Percentiles rank a stretch among this genome's conserved stretches.
Evolutionary conservation across 2,888 invertebrate species (phyloP).

Genomic region (Muschampia plurimacula): DNA sequence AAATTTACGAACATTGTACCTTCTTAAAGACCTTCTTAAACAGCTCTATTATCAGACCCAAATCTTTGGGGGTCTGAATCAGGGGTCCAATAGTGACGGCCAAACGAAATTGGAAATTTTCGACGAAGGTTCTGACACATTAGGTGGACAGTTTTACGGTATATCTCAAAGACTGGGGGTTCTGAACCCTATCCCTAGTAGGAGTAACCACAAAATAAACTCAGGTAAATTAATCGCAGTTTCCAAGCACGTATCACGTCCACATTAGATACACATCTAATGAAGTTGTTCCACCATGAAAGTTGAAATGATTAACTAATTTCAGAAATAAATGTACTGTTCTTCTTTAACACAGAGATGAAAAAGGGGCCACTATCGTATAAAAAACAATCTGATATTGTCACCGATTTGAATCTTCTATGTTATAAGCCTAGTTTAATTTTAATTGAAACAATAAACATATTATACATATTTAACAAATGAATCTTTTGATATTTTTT

Average conservation of each 20-base stretch:
- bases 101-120: slow-evolving; percentile 33
- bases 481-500: too few relatives aligned
- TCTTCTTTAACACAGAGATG: too few relatives aligned
- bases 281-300: not conserved
- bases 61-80: slow-evolving; percentile 14
- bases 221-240: slow-evolving; percentile 38
- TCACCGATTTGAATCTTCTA: too few relatives aligned
- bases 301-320: not conserved
- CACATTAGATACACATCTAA: slow-evolving; percentile 39
- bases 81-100: not conserved
- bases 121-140: slow-evolving; percentile 37
- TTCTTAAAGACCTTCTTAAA: not conserved
- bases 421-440: too few relatives aligned
- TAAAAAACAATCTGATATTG: too few relatives aligned
- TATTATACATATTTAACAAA: too few relatives aligned
- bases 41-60: slow-evolving; percentile 9
- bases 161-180: slow-evolving; percentile 28
- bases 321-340: not conserved
- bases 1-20: not conserved
- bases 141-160: slow-evolving; percentile 29
- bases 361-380: too few relatives aligned
- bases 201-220: slow-evolving; percentile 35
- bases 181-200: slow-evolving; percentile 26
- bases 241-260: slow-evolving; percentile 38
- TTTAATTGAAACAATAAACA: too few relatives aligned